Percentiles rank a stretch among this genome's conserved stretches.
phyloP scores from a whole-genome alignment of 2,888 invertebrate species.

The Iselma pallidipennis region DNA sequence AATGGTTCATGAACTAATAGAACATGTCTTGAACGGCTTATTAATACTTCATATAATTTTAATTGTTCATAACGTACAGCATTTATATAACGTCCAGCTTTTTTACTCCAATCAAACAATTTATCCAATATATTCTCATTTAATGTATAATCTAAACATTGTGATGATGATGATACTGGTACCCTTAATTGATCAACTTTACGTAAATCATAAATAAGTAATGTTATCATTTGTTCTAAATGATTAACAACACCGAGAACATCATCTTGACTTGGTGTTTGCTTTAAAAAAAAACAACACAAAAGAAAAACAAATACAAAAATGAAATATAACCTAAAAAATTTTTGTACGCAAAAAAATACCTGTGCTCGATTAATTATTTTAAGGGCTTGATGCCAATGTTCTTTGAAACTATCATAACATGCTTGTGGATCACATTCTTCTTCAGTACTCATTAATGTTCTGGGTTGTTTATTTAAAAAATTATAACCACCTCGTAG shows the following conservation, averaged over 20 bases:
- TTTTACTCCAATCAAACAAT: conserved; percentile 83
- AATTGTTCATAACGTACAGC: conserved; percentile 85
- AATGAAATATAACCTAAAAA: conserved; percentile 4
- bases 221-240: conserved; percentile 85
- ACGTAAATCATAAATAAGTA: conserved; percentile 78
- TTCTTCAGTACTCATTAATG: conserved; percentile 40
- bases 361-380: conserved; percentile 77
- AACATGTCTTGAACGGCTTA: conserved; percentile 79
- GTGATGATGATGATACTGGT: conserved; percentile 60
- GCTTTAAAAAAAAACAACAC: conserved; percentile 47
- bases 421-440: conserved; percentile 81
- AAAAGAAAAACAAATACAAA: conserved; percentile 7
- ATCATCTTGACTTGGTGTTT: conserved; percentile 76
- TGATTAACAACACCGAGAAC: conserved; percentile 90
- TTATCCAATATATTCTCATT: conserved; percentile 86
- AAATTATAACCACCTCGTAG: conserved; percentile 46
- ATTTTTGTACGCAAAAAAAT: conserved; percentile 6
- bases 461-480: conserved; percentile 44
- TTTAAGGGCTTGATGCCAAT: conserved; percentile 90
- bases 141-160: conserved; percentile 75
- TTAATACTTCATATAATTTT: conserved; percentile 82
- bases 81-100: conserved; percentile 81
- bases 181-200: conserved; percentile 61
- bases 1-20: conserved; percentile 90
- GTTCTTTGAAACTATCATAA: conserved; percentile 90